Evolutionary conservation across 2,888 invertebrate species (phyloP), one percentile per base, ranked within the genome.

Genomic region (Andricus quercusramuli): DNA sequence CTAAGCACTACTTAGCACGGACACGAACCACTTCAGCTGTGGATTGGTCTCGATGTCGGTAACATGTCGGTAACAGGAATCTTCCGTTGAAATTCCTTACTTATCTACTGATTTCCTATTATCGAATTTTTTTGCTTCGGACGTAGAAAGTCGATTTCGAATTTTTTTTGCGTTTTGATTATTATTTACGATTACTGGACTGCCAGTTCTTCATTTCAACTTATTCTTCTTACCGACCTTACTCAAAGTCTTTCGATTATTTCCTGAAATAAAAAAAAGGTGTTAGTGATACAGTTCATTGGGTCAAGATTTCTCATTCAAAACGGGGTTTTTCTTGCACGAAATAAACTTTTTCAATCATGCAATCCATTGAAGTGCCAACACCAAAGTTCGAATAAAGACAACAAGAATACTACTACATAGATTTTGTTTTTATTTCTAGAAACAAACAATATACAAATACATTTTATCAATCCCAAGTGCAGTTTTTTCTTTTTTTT

Each of bases 211-310:
- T 87, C 85, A 87, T 83, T 88, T 86, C 82, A 83, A 86, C 84
- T 90, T 89, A 84, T 85, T 89, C 89, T 86, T 88, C 87, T 87
- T 87, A 84, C 79, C 83, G 82, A 83, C 83, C 84, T 87, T 89
- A 85, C 83, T 85, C 85, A 83, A 80, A 82, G 85, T 83, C 83
- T 85, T 85, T 85, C 85, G 83, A 81, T 83, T 80, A 78, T 84
- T 87, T 84, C 88, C 89, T 89, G 85, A 37, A 88, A 87, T 84
- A 80, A 86, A 86, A 82, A 84, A 74, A 51, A 25, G 29, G 20
- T 77, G 77, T 59, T 77, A 59, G 47, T 47, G 25, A 25, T 11
- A 76, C 44, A 76, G 20, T 41, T 64, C 8, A 29, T 25, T 13
- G 3, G 22, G 2, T 4, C 3, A 5, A 15, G n/a, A 62, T 25